Conservation (phyloP, 2,113 vertebrate species). For the Piliocolobus tephrosceles region DNA sequence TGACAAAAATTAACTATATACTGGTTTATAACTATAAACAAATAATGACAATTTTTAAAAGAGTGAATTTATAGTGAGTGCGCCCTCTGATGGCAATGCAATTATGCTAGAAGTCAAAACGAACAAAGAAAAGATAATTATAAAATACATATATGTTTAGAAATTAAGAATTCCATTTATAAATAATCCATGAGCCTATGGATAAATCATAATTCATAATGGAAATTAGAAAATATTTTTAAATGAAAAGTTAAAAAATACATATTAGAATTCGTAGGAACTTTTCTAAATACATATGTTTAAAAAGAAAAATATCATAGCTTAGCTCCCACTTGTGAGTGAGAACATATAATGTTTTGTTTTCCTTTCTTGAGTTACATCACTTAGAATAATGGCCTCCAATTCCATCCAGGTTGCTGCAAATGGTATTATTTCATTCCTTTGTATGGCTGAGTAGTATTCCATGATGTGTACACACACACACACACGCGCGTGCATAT, state of each 20-base stretch:
- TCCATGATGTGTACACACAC: no score
- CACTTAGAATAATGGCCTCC: no score
- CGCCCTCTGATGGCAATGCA: background rate
- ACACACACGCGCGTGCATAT: rapidly evolving
- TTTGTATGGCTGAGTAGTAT: no score
- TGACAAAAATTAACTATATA: background rate
- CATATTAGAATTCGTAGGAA: background rate
- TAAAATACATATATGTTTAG: background rate
- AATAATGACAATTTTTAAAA: background rate
- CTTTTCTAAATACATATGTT: background rate
- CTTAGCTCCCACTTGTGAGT: no score
- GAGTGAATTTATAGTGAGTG: background rate
- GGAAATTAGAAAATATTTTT: background rate
- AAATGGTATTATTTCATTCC: no score
- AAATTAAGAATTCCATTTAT: background rate
- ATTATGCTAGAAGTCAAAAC: background rate
- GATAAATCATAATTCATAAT: background rate
- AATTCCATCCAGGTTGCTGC: no score
- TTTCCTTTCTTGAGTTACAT: no score
- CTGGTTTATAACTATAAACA: background rate
- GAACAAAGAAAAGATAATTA: background rate
- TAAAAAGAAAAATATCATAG: background rate
- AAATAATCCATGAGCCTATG: background rate
- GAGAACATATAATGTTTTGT: no score
- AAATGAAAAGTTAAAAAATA: background rate